Evolutionary conservation across 2,113 vertebrate genomes (phyloP), one percentile per base, ranked within the genome.

Genomic region (Orycteropus afer): DNA sequence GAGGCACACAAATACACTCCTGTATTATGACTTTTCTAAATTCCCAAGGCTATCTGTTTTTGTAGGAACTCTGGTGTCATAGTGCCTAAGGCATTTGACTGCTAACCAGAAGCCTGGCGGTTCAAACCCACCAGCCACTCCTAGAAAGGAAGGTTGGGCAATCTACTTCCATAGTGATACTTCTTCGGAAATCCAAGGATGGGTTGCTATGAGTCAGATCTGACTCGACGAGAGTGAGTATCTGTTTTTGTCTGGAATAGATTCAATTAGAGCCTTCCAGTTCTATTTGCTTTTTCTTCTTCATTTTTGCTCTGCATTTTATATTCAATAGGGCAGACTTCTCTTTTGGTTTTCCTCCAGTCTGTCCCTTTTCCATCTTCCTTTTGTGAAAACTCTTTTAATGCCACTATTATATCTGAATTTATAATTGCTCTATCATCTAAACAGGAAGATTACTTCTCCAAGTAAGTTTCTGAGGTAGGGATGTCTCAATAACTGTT

Each of bases 191-290:
- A n/a, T n/a, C n/a, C n/a, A n/a, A n/a, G n/a, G n/a, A n/a, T n/a
- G n/a, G n/a, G n/a, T n/a, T n/a, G n/a, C n/a, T n/a, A n/a, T n/a
- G n/a, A n/a, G n/a, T n/a, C n/a, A n/a, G n/a, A n/a, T n/a, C n/a
- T n/a, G n/a, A n/a, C n/a, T n/a, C n/a, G n/a, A n/a, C n/a, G n/a
- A n/a, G n/a, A n/a, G n/a, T n/a, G n/a, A n/a, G n/a, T n/a, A n/a
- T n/a, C n/a, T n/a, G n/a, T n/a, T n/a, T n/a, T n/a, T n/a, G 78
- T 67, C 69, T 82, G 57, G 13, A 92, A 89, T 59, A 79, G 85
- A 71, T n/a, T 78, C 69, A 42, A 74, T 81, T 93, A 40, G 49
- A 87, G 34, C 22, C 49, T 18, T 55, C 32, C 29, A 23, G 3
- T 71, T 86, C 45, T 91, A 77, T 73, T 15, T 22, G 57, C 17